Evolutionary conservation across 1,140 invertebrate species (phyloP).

Genomic region (Hermetia illucens): DNA sequence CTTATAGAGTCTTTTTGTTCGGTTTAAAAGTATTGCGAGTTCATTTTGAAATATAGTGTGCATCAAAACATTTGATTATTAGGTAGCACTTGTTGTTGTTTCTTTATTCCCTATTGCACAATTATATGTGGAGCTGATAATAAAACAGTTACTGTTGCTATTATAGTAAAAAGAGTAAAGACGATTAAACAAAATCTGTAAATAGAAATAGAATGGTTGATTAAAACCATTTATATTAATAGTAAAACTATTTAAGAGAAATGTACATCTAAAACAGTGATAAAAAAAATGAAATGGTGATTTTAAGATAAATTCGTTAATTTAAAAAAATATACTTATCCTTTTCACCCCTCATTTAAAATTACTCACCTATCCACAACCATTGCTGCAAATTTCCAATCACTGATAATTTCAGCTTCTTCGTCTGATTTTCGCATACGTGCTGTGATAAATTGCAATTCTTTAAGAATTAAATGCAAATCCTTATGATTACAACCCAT

Average conservation of each 20-base stretch:
- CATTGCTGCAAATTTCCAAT: conserved; percentile 99
- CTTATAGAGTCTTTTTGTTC: background rate
- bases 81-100: too few relatives aligned
- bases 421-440: conserved; percentile 82
- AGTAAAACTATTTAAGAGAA: too few relatives aligned
- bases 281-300: background rate
- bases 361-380: conserved; percentile 75
- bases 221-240: background rate
- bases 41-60: background rate
- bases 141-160: conserved; percentile 88
- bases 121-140: conserved; percentile 91
- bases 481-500: conserved; percentile 47
- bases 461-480: conserved; percentile 71
- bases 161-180: conserved; percentile 91
- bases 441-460: conserved; percentile 87
- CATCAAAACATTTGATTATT: too few relatives aligned
- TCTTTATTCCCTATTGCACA: conserved; percentile 54
- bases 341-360: too few relatives aligned
- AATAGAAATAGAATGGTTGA: conserved; percentile 10
- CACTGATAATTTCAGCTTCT: conserved; percentile 79
- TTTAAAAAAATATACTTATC: background rate
- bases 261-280: too few relatives aligned
- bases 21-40: background rate
- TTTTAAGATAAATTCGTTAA: background rate
- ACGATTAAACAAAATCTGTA: conserved; percentile 87